A percentile compares a stretch with the other conserved stretches of the same genome.
Evolutionary conservation across 1,140 invertebrate genomes (phyloP).

Genomic region (Cydia fagiglandana): DNA sequence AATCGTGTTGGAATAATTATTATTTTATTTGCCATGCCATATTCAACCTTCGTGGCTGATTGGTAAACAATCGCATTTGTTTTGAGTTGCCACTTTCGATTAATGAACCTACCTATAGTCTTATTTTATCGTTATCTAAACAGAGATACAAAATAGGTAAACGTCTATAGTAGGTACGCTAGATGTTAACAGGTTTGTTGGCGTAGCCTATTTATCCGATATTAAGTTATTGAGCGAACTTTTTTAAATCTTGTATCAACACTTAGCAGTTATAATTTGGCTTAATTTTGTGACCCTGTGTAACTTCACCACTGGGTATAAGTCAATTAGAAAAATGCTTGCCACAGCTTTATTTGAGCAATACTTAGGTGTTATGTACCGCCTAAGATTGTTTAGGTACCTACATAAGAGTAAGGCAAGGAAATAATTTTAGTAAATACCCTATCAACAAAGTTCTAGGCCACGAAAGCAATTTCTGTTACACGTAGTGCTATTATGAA

Average conservation of each 20-base stretch:
- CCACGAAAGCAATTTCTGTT: conserved; percentile 18
- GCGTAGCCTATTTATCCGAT: too few relatives aligned
- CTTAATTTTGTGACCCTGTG: too few relatives aligned
- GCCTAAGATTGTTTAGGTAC: neutral
- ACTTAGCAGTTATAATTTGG: too few relatives aligned
- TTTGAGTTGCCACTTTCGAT: neutral
- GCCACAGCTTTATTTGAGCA: neutral
- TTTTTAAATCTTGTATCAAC: too few relatives aligned
- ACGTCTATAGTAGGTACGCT: too few relatives aligned
- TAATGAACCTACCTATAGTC: neutral
- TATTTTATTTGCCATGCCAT: neutral
- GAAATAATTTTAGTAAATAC: conserved; percentile 8
- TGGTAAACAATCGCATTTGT: neutral
- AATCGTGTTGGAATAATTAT: conserved; percentile 1
- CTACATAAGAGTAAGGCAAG: neutral
- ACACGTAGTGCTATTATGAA: conserved; percentile 2
- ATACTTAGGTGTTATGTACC: neutral
- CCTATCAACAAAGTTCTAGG: conserved; percentile 15
- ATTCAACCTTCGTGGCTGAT: neutral
- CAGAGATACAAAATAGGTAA: too few relatives aligned
- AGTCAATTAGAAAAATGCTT: neutral
- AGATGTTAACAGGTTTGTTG: too few relatives aligned
- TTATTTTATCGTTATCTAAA: too few relatives aligned
- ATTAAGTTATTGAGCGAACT: too few relatives aligned
- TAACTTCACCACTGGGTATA: too few relatives aligned